Percentiles rank a stretch among this genome's conserved stretches.
phyloP scores from a whole-genome alignment of 2,888 invertebrate species.

The Cephus pulcher region DNA sequence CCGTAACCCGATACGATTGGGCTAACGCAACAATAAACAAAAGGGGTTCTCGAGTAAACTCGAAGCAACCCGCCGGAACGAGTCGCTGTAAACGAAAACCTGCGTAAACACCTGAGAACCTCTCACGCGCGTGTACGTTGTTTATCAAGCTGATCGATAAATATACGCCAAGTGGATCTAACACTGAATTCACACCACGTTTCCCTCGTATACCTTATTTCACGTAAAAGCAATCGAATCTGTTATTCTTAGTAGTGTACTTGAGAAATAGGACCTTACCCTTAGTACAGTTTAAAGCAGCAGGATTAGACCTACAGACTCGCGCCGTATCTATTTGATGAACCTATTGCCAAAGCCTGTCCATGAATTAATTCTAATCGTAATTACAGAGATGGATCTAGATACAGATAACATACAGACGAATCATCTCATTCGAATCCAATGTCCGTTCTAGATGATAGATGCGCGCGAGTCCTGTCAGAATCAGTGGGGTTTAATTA shows the following conservation, averaged over 20 bases:
- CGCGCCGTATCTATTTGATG: background rate
- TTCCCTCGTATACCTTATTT: background rate
- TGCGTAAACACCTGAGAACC: background rate
- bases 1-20: slow-evolving; percentile 2
- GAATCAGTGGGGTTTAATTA: background rate
- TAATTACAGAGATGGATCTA: background rate
- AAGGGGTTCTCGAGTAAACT: background rate
- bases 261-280: background rate
- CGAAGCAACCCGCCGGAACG: background rate
- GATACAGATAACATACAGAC: background rate
- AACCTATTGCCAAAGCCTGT: background rate
- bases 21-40: slow-evolving; percentile 1
- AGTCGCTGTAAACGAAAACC: background rate
- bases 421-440: background rate
- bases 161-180: background rate
- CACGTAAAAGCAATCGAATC: background rate
- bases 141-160: background rate
- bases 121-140: background rate
- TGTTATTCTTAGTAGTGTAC: background rate
- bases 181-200: background rate
- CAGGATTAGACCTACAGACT: background rate
- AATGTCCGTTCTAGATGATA: background rate
- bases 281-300: background rate
- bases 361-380: background rate
- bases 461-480: background rate